These are phyloP conservation scores for Helobdella robusta DNA, from an alignment of 2,888 invertebrate species.

Conservation along the genomic window DNA sequence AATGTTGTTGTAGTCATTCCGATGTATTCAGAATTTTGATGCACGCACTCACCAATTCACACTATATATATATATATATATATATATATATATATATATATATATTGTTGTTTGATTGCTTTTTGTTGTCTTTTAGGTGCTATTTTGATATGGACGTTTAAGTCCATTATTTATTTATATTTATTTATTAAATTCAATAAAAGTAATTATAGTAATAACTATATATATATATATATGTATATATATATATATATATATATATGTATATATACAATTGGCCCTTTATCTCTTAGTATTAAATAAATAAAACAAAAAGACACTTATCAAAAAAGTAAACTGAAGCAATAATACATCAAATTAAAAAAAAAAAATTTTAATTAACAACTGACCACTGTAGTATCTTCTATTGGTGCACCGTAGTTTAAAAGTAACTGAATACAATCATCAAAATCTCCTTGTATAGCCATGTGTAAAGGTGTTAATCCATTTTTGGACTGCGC, in stretches of 20 bases:
- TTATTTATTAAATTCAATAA: no score
- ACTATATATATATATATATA: no score
- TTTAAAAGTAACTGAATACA: slow-evolving; percentile 87
- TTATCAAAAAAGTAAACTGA: not conserved
- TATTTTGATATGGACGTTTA: no score
- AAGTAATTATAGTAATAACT: slow-evolving; percentile 1
- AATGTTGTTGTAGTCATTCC: no score
- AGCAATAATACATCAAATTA: not conserved
- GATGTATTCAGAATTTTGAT: no score
- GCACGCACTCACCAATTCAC: no score
- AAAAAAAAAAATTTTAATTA: no score
- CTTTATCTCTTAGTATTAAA: not conserved
- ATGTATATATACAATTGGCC: not conserved
- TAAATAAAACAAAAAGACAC: not conserved
- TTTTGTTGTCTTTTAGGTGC: no score
- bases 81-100: no score
- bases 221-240: not conserved
- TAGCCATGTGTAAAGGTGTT: slow-evolving; percentile 92
- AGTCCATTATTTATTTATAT: no score
- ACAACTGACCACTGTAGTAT: slow-evolving; percentile 50
- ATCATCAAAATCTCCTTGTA: slow-evolving; percentile 97
- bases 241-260: slow-evolving; percentile 1
- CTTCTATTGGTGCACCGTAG: slow-evolving; percentile 86
- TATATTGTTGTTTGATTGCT: no score
- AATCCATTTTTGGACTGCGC: slow-evolving; percentile 97